phyloP scores from a whole-genome alignment of 2,113 vertebrate genomes.

The Paracanthobrama guichenoti region DNA sequence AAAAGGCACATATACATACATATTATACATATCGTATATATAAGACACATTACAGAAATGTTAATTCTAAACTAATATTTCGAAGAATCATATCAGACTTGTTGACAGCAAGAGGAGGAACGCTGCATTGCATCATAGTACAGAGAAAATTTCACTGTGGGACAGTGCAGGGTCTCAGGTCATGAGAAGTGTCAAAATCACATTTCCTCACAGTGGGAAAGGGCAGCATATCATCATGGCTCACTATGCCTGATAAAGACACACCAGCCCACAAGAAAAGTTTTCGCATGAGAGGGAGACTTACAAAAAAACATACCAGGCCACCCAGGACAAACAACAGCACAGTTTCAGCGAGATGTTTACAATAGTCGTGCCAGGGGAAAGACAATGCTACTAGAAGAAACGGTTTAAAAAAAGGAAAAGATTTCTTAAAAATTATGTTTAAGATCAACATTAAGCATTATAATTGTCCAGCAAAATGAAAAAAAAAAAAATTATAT shows the following conservation, averaged over 20 bases:
- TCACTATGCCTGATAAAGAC: conserved; percentile 67
- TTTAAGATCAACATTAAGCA: not conserved
- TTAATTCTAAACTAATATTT: not conserved
- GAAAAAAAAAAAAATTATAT: too few relatives aligned
- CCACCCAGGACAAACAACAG: conserved; percentile 29
- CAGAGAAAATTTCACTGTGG: conserved; percentile 34
- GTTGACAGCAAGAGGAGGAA: not conserved
- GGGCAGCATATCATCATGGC: conserved; percentile 74
- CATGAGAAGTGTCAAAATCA: conserved; percentile 90
- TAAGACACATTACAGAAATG: not conserved
- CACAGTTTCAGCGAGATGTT: conserved; percentile 4
- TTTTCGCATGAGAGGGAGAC: conserved; percentile 63
- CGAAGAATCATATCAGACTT: not conserved
- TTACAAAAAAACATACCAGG: not conserved
- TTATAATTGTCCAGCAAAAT: not conserved
- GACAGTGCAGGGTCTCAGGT: conserved; percentile 80
- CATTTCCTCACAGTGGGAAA: conserved; percentile 83
- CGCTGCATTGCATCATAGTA: conserved; percentile 8
- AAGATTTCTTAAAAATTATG: not conserved
- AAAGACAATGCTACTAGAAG: not conserved
- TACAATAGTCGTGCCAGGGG: conserved; percentile 18
- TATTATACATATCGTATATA: not conserved
- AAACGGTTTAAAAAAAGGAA: not conserved
- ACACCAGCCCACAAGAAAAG: conserved; percentile 60
- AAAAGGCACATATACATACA: too few relatives aligned